These are phyloP conservation scores for Chalcis sispes DNA, from an alignment of 2,888 invertebrate species.

Conservation along the genomic window DNA sequence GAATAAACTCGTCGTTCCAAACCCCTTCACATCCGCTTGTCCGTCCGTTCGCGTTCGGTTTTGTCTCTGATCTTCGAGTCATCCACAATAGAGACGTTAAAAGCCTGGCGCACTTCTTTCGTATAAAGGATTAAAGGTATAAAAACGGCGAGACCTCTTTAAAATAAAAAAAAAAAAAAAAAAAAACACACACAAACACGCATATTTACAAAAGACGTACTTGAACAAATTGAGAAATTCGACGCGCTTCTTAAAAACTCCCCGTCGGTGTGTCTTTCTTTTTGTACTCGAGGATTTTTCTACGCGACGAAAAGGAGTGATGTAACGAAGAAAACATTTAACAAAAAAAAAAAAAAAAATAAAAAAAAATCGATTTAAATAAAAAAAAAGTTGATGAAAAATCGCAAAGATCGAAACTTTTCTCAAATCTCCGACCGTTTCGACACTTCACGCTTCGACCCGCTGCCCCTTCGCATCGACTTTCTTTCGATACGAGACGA, in stretches of 20 bases:
- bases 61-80: constrained; percentile 44
- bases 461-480: constrained; percentile 61
- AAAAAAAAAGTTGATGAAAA: constrained; percentile 32
- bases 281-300: constrained; percentile 49
- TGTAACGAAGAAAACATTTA: not conserved
- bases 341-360: constrained; percentile 25
- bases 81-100: constrained; percentile 28
- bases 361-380: not conserved
- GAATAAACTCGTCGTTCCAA: constrained; percentile 46
- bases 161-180: not conserved
- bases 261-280: constrained; percentile 31
- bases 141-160: constrained; percentile 37
- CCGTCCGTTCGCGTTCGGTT: constrained; percentile 56
- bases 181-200: not conserved
- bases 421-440: constrained; percentile 59
- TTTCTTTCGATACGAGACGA: constrained; percentile 55
- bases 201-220: no score
- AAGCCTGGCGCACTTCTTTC: constrained; percentile 49
- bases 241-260: constrained; percentile 31
- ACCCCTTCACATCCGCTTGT: constrained; percentile 55
- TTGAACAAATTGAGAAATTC: constrained; percentile 37
- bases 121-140: constrained; percentile 43
- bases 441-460: constrained; percentile 64
- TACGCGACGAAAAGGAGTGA: constrained; percentile 23
- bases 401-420: constrained; percentile 12